phyloP scores from a whole-genome alignment of 2,113 vertebrate genomes.

The Aplodontia rufa region DNA sequence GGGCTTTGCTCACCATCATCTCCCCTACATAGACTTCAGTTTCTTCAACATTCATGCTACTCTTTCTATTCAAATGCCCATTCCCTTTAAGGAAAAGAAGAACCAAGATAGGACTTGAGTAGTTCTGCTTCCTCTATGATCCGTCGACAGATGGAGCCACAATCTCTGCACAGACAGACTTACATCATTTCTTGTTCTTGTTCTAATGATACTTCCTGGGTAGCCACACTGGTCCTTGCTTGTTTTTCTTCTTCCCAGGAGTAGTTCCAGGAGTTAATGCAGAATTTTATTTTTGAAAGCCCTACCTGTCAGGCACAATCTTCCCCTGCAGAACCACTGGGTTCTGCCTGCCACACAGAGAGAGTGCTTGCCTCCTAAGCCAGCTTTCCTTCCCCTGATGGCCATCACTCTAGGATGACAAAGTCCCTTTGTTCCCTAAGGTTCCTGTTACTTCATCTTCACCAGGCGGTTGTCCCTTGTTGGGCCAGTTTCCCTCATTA shows the following conservation, averaged over 20 bases:
- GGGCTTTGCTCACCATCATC: background rate
- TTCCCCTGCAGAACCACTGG: background rate
- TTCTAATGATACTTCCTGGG: background rate
- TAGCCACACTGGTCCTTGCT: background rate
- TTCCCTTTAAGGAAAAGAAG: background rate
- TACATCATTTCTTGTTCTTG: background rate
- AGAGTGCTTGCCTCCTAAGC: background rate
- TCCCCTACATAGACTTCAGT: background rate
- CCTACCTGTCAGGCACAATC: background rate
- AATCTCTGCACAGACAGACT: background rate
- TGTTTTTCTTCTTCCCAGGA: background rate
- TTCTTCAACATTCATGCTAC: background rate
- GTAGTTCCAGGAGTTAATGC: background rate
- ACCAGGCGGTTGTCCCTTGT: background rate
- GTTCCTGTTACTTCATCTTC: slow-evolving; percentile 22
- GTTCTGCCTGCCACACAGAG: background rate
- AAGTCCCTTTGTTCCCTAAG: background rate
- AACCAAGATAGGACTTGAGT: background rate
- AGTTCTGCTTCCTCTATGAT: background rate
- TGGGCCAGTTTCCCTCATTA: background rate
- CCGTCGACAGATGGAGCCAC: background rate
- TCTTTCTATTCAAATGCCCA: background rate
- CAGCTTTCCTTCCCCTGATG: background rate
- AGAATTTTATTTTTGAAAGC: slow-evolving; percentile 5
- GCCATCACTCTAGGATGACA: background rate